Base-by-base conservation (phyloP, 2,888 invertebrate genomes). In the Arctia plantaginis region DNA sequence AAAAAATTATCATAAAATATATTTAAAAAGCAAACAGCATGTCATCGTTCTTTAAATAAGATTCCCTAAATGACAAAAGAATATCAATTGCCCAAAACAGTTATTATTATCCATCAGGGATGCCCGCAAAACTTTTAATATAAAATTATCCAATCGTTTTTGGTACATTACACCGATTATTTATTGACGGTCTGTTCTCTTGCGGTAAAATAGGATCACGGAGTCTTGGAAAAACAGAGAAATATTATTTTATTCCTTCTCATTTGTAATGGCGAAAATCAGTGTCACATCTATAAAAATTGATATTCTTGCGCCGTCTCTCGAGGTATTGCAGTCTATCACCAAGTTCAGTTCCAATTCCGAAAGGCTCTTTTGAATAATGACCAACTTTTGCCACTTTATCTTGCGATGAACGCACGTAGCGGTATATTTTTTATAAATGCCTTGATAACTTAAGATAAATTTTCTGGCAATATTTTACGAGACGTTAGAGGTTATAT, bases 311-410 rank as follows among this genome's bases (percentile, higher is more conserved):
- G 30, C 30, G 62, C 62, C 30, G 62, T 66, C n/a, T 39, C n/a
- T 39, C n/a, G n/a, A 13, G 35, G 39, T n/a, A 30, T 62, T 62
- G 62, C 62, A 30, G 30, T 30, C 62, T 18, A 30, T 62, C 20
- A 44, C 44, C 6, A 6, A 44, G 66, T 67, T 30, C 30, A 62
- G 30, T 64, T 27, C 39, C 47, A 62, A 62, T 62, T 62, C 30
- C 15, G 62, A 62, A 20, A 30, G 62, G 62, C 27, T 66, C 33
- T 62, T 72, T 67, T 82, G 82, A 83, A 78, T 83, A 77, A 81
- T 74, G 76, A 76, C 65, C 66, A 73, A 59, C 75, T 69, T 69
- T 59, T 77, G 72, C 44, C 73, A 77, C 72, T 76, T 75, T 81
- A 79, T 79, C 66, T 80, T 69, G 65, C 72, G 65, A 66, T 62